Percentiles rank a stretch among this genome's conserved stretches.
phyloP scores from a whole-genome alignment of 2,888 invertebrate species.

The Macrophya annulata region DNA sequence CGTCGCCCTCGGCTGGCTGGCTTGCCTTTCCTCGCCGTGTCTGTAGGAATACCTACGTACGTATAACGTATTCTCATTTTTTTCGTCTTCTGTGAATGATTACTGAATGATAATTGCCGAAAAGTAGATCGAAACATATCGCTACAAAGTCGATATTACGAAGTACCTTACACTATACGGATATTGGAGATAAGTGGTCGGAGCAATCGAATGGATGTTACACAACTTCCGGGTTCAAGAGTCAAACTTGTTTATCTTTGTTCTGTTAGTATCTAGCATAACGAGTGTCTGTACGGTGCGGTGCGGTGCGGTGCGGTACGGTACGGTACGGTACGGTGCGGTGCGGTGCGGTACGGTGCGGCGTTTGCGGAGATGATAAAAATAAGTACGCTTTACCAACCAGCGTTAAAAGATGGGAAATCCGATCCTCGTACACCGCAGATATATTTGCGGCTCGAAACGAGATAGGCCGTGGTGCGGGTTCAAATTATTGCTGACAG shows the following conservation, averaged over 20 bases:
- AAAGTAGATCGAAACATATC: background rate
- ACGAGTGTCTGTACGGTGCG: background rate
- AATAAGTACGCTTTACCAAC: slow-evolving; percentile 23
- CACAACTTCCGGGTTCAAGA: slow-evolving; percentile 53
- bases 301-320: background rate
- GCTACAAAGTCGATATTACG: background rate
- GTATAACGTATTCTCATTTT: background rate
- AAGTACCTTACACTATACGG: background rate
- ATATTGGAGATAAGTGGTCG: slow-evolving; percentile 22
- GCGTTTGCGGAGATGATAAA: slow-evolving; percentile 27
- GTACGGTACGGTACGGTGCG: slow-evolving; percentile 1
- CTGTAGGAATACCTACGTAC: background rate
- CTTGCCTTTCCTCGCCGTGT: background rate
- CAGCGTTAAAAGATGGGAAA: slow-evolving; percentile 48
- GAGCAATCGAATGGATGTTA: slow-evolving; percentile 35
- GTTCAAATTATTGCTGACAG: slow-evolving; percentile 53
- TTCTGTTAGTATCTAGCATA: slow-evolving; percentile 14
- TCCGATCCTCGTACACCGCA: slow-evolving; percentile 50
- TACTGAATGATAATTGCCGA: background rate
- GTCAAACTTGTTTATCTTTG: slow-evolving; percentile 54
- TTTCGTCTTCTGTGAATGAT: background rate
- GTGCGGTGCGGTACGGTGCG: background rate
- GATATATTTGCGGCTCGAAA: slow-evolving; percentile 52
- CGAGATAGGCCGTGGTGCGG: slow-evolving; percentile 43
- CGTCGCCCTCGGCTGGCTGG: slow-evolving; percentile 35